Percentiles rank a stretch among this genome's conserved stretches.
Conservation (phyloP, 2,113 vertebrate genomes). For the Charina bottae region DNA sequence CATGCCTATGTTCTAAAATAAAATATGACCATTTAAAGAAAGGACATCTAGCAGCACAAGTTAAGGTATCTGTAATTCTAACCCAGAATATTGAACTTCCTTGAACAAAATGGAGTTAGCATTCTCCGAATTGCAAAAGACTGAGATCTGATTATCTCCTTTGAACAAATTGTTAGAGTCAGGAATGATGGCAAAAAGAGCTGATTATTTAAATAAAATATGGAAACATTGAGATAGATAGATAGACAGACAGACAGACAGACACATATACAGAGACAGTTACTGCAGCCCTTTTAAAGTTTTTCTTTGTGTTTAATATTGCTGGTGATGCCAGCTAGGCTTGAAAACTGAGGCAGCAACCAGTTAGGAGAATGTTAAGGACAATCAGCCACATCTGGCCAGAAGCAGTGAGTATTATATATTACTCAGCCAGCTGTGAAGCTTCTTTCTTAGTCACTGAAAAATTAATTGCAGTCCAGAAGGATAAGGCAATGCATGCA, state of each 20-base stretch:
- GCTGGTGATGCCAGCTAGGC: background rate
- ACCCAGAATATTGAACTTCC: background rate
- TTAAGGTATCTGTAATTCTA: background rate
- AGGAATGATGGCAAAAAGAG: background rate
- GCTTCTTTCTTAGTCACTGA: background rate
- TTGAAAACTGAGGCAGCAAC: background rate
- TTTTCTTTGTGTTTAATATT: background rate
- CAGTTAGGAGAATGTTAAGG: background rate
- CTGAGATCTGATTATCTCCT: background rate
- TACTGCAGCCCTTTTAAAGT: background rate
- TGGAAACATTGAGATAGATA: background rate
- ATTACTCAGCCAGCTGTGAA: background rate
- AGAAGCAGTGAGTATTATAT: background rate
- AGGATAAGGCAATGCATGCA: background rate
- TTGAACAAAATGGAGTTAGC: background rate
- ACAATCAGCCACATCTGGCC: background rate
- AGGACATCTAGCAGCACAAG: background rate
- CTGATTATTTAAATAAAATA: background rate
- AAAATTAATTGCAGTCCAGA: background rate
- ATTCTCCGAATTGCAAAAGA: background rate
- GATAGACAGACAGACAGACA: background rate
- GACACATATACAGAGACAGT: background rate
- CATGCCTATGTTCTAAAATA: constrained; percentile 2
- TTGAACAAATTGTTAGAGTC: background rate
- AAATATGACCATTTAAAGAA: background rate